These are phyloP conservation scores for Platycheirus rosarum DNA, from an alignment of 2,888 invertebrate genomes.

Conservation along the genomic window DNA sequence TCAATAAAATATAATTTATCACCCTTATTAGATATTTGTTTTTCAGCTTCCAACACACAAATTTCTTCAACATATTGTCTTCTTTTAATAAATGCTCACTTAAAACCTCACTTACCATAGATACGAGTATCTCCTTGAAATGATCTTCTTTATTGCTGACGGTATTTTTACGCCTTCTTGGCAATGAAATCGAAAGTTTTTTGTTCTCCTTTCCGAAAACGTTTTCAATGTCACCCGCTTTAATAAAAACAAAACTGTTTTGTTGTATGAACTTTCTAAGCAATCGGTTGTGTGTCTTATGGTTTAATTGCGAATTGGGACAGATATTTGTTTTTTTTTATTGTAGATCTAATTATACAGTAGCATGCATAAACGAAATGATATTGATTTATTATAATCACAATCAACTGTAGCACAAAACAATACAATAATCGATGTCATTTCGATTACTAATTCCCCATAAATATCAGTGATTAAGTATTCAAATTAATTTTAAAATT, in stretches of 20 bases:
- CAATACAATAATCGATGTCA: slow-evolving; percentile 7
- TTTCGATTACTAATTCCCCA: not conserved
- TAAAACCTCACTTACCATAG: slow-evolving; percentile 23
- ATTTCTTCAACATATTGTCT: slow-evolving; percentile 10
- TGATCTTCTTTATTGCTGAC: slow-evolving; percentile 57
- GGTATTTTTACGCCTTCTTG: slow-evolving; percentile 17
- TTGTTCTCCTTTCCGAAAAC: not conserved
- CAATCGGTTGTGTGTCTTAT: slow-evolving; percentile 8
- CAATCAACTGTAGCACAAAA: slow-evolving; percentile 1
- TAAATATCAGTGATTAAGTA: not conserved
- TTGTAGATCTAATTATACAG: slow-evolving; percentile 8
- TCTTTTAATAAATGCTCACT: slow-evolving; percentile 34
- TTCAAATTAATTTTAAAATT: slow-evolving; percentile 3
- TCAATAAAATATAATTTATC: not conserved
- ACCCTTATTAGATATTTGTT: too few relatives aligned
- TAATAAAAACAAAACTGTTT: not conserved
- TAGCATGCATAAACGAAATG: slow-evolving; percentile 22
- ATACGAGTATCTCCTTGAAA: slow-evolving; percentile 34
- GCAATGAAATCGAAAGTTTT: slow-evolving; percentile 65
- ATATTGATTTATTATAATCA: slow-evolving; percentile 20
- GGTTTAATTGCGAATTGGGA: slow-evolving; percentile 24
- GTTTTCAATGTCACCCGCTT: slow-evolving; percentile 38
- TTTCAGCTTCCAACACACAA: not conserved
- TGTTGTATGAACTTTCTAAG: slow-evolving; percentile 10
- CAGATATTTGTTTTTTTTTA: slow-evolving; percentile 8